phyloP scores from a whole-genome alignment of 1,140 invertebrate genomes.

The Drosophila triauraria region DNA sequence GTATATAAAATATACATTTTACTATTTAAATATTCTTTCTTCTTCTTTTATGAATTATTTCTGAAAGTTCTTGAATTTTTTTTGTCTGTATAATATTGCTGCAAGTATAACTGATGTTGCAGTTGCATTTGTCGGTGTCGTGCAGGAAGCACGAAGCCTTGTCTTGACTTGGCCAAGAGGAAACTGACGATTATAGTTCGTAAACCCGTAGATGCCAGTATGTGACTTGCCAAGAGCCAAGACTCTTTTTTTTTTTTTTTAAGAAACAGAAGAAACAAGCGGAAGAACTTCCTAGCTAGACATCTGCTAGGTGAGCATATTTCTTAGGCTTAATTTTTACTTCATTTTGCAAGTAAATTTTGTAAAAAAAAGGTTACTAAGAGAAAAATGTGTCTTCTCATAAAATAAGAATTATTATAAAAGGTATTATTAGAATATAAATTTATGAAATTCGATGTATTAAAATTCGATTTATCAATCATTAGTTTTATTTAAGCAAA shows the following conservation, averaged over 20 bases:
- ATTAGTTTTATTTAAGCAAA: background rate
- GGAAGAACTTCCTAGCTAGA: slow-evolving; percentile 50
- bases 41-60: background rate
- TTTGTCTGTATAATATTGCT: background rate
- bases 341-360: slow-evolving; percentile 1
- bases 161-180: slow-evolving; percentile 73
- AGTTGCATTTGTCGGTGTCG: slow-evolving; percentile 41
- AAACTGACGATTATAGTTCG: slow-evolving; percentile 75
- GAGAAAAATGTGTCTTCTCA: background rate
- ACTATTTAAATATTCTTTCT: too few species aligned
- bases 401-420: too few species aligned
- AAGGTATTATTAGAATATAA: too few species aligned
- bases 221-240: slow-evolving; percentile 30
- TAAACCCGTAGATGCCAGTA: slow-evolving; percentile 50
- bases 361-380: background rate
- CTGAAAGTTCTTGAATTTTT: background rate
- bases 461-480: too few species aligned
- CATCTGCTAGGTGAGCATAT: slow-evolving; percentile 25
- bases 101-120: slow-evolving; percentile 12
- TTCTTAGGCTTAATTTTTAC: background rate
- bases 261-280: slow-evolving; percentile 6
- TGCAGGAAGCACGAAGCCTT: slow-evolving; percentile 75
- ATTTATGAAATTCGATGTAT: too few species aligned
- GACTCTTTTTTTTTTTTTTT: background rate
- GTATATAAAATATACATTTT: background rate